Conservation (phyloP, 2,797 vertebrate species). For the Silurus lanzhouensis region DNA sequence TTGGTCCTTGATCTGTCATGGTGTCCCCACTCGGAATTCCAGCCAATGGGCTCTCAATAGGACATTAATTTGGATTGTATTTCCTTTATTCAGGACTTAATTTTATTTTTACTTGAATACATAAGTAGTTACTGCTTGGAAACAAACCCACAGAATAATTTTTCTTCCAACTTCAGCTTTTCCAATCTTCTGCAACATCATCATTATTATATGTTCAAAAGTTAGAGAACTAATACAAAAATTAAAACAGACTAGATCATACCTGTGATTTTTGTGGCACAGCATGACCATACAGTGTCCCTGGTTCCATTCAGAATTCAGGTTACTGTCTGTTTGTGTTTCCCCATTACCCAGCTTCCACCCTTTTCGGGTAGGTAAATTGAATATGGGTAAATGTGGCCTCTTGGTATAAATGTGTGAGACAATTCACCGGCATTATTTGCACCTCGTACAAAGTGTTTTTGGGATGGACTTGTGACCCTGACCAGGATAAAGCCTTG, state of each 20-base stretch:
- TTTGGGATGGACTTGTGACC: not conserved
- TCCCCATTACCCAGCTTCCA: not conserved
- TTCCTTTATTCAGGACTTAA: not conserved
- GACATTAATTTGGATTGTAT: not conserved
- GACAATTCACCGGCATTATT: not conserved
- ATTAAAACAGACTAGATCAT: not conserved
- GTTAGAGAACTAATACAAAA: not conserved
- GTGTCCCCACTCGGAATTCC: constrained; percentile 13
- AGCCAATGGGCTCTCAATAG: constrained; percentile 5
- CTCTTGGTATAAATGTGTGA: not conserved
- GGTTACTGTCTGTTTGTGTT: not conserved
- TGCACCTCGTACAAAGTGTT: not conserved
- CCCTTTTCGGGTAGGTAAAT: not conserved
- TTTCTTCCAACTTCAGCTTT: no score
- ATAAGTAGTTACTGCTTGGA: no score
- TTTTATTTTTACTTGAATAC: not conserved
- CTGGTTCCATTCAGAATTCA: not conserved
- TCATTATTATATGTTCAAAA: no score
- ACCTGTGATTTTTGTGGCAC: not conserved
- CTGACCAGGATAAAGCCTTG: not conserved
- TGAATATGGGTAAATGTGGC: not conserved
- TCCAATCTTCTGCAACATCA: not conserved
- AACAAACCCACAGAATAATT: no score
- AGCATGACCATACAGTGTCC: not conserved
- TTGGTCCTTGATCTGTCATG: constrained; percentile 30